Evolutionary conservation across 2,888 invertebrate genomes (phyloP).

Genomic region (Monoplex corrugatus): DNA sequence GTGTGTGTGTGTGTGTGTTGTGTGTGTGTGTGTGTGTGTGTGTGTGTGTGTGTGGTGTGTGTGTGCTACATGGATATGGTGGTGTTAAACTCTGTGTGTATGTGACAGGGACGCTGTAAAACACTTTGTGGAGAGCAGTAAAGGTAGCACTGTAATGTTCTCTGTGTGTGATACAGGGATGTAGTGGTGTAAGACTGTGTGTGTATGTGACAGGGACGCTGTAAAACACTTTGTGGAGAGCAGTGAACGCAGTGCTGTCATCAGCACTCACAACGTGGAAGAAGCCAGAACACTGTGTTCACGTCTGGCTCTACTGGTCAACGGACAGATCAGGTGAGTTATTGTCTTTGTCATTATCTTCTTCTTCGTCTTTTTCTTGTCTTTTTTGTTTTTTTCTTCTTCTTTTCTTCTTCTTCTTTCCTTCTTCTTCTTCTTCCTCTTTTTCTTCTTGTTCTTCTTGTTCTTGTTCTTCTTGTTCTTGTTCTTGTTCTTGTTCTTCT

Average conservation of each 20-base stretch:
- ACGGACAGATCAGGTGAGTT: constrained; percentile 33
- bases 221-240: constrained; percentile 21
- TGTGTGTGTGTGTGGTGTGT: background rate
- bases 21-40: background rate
- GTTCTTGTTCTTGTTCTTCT: no score
- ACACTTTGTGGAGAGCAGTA: background rate
- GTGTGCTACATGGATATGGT: background rate
- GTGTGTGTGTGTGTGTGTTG: background rate
- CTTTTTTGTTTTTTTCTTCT: background rate
- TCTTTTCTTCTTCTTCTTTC: no score
- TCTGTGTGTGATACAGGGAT: background rate
- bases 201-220: constrained; percentile 28
- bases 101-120: constrained; percentile 43
- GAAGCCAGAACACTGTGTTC: constrained; percentile 43
- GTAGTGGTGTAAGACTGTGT: background rate
- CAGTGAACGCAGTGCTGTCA: background rate
- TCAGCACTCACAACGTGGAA: constrained; percentile 43
- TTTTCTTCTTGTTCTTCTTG: background rate
- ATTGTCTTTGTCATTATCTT: background rate
- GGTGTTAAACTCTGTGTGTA: background rate
- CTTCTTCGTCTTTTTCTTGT: background rate
- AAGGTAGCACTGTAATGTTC: background rate
- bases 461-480: no score
- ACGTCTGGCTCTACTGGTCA: constrained; percentile 40
- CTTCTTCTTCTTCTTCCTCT: background rate